Evolutionary conservation across 2,113 vertebrate genomes (phyloP).

Genomic region (Nipponia nippon): DNA sequence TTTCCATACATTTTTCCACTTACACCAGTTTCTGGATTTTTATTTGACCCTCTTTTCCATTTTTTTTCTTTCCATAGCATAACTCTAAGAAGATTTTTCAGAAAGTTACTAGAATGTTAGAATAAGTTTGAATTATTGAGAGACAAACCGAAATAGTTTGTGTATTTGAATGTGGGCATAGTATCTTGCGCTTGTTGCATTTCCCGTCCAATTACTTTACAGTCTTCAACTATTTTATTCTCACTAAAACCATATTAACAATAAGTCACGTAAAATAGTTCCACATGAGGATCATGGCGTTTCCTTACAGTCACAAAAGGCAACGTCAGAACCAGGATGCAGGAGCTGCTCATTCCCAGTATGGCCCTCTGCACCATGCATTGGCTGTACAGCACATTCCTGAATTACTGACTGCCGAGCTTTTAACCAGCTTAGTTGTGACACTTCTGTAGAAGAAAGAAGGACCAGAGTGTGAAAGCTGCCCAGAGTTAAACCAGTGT

Average conservation of each 20-base stretch:
- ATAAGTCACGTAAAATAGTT: not conserved
- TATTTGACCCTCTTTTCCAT: not conserved
- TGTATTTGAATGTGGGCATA: not conserved
- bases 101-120: not conserved
- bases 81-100: not conserved
- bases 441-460: not conserved
- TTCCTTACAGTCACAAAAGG: not conserved
- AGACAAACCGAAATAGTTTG: not conserved
- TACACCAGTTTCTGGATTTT: not conserved
- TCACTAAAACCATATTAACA: not conserved
- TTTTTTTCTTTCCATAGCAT: not conserved
- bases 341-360: not conserved
- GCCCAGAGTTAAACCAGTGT: not conserved
- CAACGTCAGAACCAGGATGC: not conserved
- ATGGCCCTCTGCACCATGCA: accelerated
- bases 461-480: not conserved
- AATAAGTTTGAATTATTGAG: not conserved
- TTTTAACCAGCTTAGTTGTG: not conserved
- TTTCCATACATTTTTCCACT: not conserved
- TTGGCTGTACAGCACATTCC: not conserved
- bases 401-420: not conserved
- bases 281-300: not conserved
- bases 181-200: not conserved
- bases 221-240: not conserved
- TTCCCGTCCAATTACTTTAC: not conserved